Evolutionary conservation across 53 echinoderm and acorn worm genomes (phyloP).

Genomic region (Arbacia lixula): DNA sequence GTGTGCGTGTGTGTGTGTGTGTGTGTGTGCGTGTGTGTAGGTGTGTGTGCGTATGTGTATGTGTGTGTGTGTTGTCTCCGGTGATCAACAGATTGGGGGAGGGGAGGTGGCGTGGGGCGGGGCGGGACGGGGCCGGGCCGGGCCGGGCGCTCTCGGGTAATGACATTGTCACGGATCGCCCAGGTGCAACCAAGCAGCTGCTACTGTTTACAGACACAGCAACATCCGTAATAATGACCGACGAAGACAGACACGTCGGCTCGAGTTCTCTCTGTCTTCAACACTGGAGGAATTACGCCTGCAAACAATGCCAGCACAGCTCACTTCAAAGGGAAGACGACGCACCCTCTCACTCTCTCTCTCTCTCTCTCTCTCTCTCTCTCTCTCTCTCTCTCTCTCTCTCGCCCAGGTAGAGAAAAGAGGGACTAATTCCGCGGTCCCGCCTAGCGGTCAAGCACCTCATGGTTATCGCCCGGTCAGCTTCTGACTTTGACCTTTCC

Average conservation of each 20-base stretch:
- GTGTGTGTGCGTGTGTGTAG: not conserved
- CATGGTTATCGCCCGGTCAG: conserved; percentile 48
- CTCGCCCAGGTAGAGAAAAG: conserved; percentile 17
- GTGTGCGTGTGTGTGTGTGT: conserved; percentile 7
- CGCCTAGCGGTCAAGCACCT: conserved; percentile 42
- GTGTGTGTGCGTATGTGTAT: not conserved
- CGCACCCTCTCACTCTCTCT: not conserved
- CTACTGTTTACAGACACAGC: conserved; percentile 58
- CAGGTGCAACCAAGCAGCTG: conserved; percentile 58
- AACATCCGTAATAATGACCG: conserved; percentile 60
- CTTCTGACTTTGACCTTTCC: conserved; percentile 41
- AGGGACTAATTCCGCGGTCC: not conserved
- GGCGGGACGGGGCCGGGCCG: conserved; percentile 19
- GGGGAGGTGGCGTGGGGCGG: conserved; percentile 25
- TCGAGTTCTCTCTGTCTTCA: conserved; percentile 27
- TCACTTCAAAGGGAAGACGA: conserved; percentile 24
- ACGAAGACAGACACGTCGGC: conserved; percentile 48
- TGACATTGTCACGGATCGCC: conserved; percentile 55
- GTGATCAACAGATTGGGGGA: not conserved
- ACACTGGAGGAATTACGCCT: conserved; percentile 34
- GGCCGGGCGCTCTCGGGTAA: conserved; percentile 32
- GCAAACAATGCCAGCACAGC: conserved; percentile 45
- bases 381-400: too few species aligned
- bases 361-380: too few species aligned
- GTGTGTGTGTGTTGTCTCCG: not conserved